Evolutionary conservation across 2,888 invertebrate species (phyloP).

Genomic region (Criorhina ranunculi): DNA sequence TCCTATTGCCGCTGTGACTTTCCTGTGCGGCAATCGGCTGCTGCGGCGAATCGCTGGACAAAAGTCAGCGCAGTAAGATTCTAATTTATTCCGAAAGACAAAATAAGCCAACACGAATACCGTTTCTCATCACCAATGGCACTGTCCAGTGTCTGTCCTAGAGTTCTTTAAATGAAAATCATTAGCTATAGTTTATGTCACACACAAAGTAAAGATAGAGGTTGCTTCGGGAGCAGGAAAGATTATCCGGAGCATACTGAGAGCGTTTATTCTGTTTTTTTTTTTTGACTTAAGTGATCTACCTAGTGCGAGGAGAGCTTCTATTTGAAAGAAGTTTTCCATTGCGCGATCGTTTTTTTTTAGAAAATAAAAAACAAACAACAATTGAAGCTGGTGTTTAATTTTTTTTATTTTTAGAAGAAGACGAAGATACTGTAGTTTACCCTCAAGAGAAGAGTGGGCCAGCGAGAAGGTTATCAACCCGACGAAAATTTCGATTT

Average conservation of each 20-base stretch:
- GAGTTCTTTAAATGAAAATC: conserved; percentile 30
- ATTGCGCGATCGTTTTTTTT: conserved; percentile 47
- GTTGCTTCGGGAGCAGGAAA: conserved; percentile 3
- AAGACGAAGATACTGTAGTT: too few relatives aligned
- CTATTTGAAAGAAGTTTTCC: conserved; percentile 66
- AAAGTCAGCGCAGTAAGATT: conserved; percentile 61
- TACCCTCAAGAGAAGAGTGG: too few relatives aligned
- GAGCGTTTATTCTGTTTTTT: conserved; percentile 40
- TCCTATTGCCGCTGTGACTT: conserved; percentile 94
- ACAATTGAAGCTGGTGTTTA: conserved; percentile 13
- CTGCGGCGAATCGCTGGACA: conserved; percentile 88
- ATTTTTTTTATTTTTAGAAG: not conserved
- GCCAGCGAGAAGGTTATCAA: too few relatives aligned
- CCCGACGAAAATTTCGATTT: too few relatives aligned
- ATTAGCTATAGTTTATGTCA: conserved; percentile 59
- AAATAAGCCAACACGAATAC: conserved; percentile 30
- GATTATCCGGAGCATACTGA: conserved; percentile 3
- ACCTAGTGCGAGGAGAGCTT: conserved; percentile 31
- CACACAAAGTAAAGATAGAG: conserved; percentile 38
- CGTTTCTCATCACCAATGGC: conserved; percentile 49
- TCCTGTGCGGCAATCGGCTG: conserved; percentile 96
- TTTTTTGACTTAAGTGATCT: conserved; percentile 55
- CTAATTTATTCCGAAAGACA: conserved; percentile 50
- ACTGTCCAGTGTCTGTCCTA: conserved; percentile 37
- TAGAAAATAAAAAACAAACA: conserved; percentile 54